A percentile compares a stretch with the other conserved stretches of the same genome.
phyloP scores from a whole-genome alignment of 2,797 vertebrate species.

The Hydrolagus colliei region DNA sequence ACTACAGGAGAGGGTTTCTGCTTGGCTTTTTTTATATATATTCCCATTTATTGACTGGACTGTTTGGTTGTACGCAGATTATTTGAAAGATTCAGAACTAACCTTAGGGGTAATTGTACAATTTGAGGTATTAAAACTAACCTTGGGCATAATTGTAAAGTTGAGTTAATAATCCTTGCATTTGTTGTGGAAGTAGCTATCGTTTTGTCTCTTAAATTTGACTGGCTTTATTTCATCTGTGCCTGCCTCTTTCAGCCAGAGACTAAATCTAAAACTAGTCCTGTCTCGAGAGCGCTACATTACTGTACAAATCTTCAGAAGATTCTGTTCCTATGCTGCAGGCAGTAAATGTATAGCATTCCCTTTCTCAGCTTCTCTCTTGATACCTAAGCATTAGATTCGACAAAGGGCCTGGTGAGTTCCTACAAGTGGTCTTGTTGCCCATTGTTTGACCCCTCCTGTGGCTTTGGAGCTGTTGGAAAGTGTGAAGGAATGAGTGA shows the following conservation, averaged over 20 bases:
- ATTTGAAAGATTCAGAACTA: no score
- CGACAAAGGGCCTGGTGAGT: background rate
- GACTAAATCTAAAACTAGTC: slow-evolving; percentile 36
- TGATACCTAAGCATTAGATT: background rate
- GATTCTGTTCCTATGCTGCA: background rate
- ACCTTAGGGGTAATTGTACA: background rate
- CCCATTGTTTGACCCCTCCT: background rate
- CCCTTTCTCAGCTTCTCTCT: background rate
- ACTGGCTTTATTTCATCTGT: no score
- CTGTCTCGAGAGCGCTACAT: slow-evolving; percentile 48
- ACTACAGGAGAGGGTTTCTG: background rate
- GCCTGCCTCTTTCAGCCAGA: no score
- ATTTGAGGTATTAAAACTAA: background rate
- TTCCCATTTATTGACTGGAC: no score
- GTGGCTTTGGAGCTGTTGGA: background rate
- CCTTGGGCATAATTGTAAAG: background rate
- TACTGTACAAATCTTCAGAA: no score
- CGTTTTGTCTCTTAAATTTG: no score
- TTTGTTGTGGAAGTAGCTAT: no score
- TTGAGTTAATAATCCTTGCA: background rate
- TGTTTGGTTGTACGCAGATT: no score
- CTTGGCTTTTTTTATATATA: no score
- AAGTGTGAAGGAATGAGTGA: no score
- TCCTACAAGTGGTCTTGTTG: background rate
- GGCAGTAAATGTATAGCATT: background rate